A percentile compares a stretch with the other conserved stretches of the same genome.
Conservation (phyloP, 2,797 vertebrate genomes). For the Allobates femoralis region DNA sequence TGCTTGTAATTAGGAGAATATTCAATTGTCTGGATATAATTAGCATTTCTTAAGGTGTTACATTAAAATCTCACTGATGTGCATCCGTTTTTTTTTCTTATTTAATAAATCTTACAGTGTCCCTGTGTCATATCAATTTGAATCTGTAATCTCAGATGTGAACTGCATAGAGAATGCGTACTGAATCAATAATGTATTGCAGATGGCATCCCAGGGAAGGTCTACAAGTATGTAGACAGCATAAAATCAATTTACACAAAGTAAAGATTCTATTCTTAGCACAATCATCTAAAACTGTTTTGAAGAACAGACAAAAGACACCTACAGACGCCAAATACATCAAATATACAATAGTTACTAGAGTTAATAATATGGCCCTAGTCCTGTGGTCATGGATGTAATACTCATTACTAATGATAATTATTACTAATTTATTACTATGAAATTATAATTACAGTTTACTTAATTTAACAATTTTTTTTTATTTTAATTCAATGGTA, state of each 20-base stretch:
- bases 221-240: constrained; percentile 64
- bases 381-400: neutral
- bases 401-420: neutral
- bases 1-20: constrained; percentile 64
- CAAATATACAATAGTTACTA: neutral
- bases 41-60: constrained; percentile 56
- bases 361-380: neutral
- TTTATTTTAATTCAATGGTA: no score
- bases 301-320: constrained; percentile 41
- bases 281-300: constrained; percentile 47
- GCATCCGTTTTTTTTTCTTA: constrained; percentile 55
- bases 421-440: no score
- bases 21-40: constrained; percentile 57
- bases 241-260: constrained; percentile 69
- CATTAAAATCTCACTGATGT: constrained; percentile 52
- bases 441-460: no score
- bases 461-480: no score
- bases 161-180: constrained; percentile 63
- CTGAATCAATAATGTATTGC: constrained; percentile 69
- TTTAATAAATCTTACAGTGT: constrained; percentile 65
- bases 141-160: constrained; percentile 70
- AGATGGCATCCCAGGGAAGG: constrained; percentile 64
- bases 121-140: constrained; percentile 72
- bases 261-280: constrained; percentile 68
- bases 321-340: constrained; percentile 13